Conservation (phyloP, 2,888 invertebrate species). For the Polymixis flavicincta region DNA sequence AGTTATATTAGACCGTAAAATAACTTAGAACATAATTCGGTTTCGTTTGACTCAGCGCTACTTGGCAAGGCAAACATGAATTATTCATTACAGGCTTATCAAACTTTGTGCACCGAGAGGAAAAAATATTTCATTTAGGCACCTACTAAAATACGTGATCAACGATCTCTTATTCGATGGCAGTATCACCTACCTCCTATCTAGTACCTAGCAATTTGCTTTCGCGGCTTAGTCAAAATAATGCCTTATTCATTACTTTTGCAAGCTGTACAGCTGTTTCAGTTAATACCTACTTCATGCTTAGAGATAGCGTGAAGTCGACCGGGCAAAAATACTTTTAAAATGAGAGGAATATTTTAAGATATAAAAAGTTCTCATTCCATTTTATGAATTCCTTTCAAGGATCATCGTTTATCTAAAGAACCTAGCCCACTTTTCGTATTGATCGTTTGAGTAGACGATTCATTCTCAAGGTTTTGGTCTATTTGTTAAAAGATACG, state of each 20-base stretch:
- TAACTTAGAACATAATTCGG: conserved; percentile 8
- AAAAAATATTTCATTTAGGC: conserved; percentile 21
- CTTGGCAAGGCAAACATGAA: conserved; percentile 35
- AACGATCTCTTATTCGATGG: background rate
- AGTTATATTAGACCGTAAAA: conserved; percentile 3
- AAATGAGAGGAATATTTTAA: conserved; percentile 1
- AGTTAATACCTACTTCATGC: background rate
- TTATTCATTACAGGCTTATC: conserved; percentile 39
- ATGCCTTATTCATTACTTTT: background rate
- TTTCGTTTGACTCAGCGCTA: conserved; percentile 22
- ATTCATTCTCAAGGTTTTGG: background rate
- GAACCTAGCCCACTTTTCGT: conserved; percentile 9
- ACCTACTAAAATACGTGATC: conserved; percentile 13
- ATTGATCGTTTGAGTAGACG: conserved; percentile 16
- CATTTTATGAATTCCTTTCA: background rate
- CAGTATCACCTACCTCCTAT: background rate
- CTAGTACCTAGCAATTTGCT: background rate
- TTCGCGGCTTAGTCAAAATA: background rate
- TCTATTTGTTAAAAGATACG: background rate
- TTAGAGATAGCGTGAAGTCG: background rate
- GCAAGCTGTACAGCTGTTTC: background rate
- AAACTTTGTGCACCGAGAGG: conserved; percentile 34
- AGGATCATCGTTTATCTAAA: conserved; percentile 7
- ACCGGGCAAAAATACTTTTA: background rate
- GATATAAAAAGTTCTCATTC: background rate